These are phyloP conservation scores for Drosophila virilis DNA, from an alignment of 1,140 invertebrate species.

Conservation along the genomic window DNA sequence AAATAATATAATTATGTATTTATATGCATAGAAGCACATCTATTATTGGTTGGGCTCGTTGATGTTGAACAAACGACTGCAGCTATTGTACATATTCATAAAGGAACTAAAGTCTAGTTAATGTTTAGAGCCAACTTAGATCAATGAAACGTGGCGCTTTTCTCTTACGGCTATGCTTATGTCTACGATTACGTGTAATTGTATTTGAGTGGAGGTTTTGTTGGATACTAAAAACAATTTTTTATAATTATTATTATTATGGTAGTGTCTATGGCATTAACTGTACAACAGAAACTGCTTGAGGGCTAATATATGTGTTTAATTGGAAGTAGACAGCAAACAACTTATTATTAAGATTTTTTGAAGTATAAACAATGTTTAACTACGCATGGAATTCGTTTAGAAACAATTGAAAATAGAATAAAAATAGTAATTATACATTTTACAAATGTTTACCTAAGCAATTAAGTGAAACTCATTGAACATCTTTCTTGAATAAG, in stretches of 20 bases:
- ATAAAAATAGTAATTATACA: neutral
- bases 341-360: neutral
- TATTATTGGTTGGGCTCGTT: slow-evolving; percentile 34
- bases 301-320: slow-evolving; percentile 5
- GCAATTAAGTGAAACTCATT: slow-evolving; percentile 1
- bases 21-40: slow-evolving; percentile 32
- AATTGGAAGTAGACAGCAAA: slow-evolving; percentile 16
- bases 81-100: slow-evolving; percentile 38
- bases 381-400: slow-evolving; percentile 34
- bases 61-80: neutral
- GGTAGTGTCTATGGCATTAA: slow-evolving; percentile 34
- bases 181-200: slow-evolving; percentile 48
- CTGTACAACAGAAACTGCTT: slow-evolving; percentile 39
- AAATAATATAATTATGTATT: slow-evolving; percentile 28
- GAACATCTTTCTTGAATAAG: slow-evolving; percentile 5
- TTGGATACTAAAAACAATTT: slow-evolving; percentile 32
- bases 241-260: slow-evolving; percentile 15
- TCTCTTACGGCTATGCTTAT: slow-evolving; percentile 43
- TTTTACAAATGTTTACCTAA: slow-evolving; percentile 23
- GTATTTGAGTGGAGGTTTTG: slow-evolving; percentile 8
- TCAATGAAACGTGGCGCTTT: slow-evolving; percentile 25
- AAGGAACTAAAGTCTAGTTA: slow-evolving; percentile 35
- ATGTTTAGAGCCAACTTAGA: slow-evolving; percentile 26
- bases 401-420: neutral
- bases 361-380: slow-evolving; percentile 6